phyloP scores from a whole-genome alignment of 2,888 invertebrate genomes.

The Tupiocoris notatus region DNA sequence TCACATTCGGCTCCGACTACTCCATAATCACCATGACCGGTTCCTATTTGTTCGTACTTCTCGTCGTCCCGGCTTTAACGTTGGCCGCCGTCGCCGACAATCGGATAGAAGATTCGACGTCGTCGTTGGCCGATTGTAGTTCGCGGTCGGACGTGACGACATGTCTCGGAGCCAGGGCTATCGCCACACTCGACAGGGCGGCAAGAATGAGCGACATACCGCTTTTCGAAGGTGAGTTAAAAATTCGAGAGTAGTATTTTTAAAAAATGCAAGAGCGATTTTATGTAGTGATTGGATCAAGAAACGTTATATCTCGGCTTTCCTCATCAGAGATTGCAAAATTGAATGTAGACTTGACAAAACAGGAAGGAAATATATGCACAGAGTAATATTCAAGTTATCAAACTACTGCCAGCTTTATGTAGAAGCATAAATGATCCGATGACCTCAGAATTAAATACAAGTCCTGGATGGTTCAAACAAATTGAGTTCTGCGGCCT shows the following conservation, averaged over 20 bases:
- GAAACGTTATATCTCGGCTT: too few relatives aligned
- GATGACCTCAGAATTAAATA: too few relatives aligned
- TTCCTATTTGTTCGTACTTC: not conserved
- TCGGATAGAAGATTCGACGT: slow-evolving; percentile 49
- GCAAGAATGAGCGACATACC: slow-evolving; percentile 59
- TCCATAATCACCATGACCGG: slow-evolving; percentile 2
- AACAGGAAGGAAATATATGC: too few relatives aligned
- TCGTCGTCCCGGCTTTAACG: slow-evolving; percentile 13
- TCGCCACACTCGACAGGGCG: slow-evolving; percentile 60
- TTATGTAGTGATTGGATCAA: too few relatives aligned
- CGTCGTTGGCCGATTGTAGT: slow-evolving; percentile 37
- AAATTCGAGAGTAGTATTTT: not conserved
- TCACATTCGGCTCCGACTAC: not conserved
- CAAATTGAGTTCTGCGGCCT: too few relatives aligned
- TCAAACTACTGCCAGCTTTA: too few relatives aligned
- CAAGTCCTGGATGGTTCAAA: too few relatives aligned
- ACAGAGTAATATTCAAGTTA: too few relatives aligned
- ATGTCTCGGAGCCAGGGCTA: slow-evolving; percentile 62
- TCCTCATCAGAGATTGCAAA: too few relatives aligned
- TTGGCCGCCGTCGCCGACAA: slow-evolving; percentile 45
- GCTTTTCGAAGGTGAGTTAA: slow-evolving; percentile 32
- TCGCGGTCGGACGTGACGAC: slow-evolving; percentile 42
- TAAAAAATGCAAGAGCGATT: too few relatives aligned
- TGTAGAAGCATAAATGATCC: too few relatives aligned
- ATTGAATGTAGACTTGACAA: too few relatives aligned